phyloP scores from a whole-genome alignment of 2,113 vertebrate genomes.

The Leptobrachium ailaonicum region DNA sequence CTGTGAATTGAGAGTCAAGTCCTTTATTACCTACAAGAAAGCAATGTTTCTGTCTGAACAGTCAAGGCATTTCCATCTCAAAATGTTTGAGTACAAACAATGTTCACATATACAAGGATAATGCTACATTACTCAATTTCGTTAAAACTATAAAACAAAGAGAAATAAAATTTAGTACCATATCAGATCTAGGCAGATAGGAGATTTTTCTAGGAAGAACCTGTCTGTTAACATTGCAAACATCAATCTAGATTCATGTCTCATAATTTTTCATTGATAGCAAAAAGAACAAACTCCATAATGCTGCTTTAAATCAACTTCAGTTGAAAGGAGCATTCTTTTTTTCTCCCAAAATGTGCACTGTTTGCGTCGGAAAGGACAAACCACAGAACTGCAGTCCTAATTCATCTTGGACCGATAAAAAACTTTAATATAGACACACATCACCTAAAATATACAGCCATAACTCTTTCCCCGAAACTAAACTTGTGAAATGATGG shows the following conservation, averaged over 20 bases:
- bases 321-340: conserved; percentile 17
- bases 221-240: background rate
- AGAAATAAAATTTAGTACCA: conserved; percentile 17
- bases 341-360: conserved; percentile 31
- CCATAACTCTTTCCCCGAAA: conserved; percentile 14
- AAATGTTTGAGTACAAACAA: no score
- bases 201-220: conserved; percentile 7
- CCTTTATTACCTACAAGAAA: no score
- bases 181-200: background rate
- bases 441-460: conserved; percentile 33
- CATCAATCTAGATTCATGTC: conserved; percentile 35
- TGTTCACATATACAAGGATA: no score
- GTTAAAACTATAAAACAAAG: conserved; percentile 10
- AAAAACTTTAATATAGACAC: conserved; percentile 29
- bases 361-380: conserved; percentile 36
- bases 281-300: conserved; percentile 38
- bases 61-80: no score
- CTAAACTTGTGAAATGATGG: conserved; percentile 22
- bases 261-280: conserved; percentile 31
- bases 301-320: conserved; percentile 38
- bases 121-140: no score
- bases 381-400: conserved; percentile 11
- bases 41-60: no score
- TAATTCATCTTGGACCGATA: conserved; percentile 34
- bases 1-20: no score